Evolutionary conservation across 2,888 invertebrate species (phyloP).

Genomic region (Ligdia adustata): DNA sequence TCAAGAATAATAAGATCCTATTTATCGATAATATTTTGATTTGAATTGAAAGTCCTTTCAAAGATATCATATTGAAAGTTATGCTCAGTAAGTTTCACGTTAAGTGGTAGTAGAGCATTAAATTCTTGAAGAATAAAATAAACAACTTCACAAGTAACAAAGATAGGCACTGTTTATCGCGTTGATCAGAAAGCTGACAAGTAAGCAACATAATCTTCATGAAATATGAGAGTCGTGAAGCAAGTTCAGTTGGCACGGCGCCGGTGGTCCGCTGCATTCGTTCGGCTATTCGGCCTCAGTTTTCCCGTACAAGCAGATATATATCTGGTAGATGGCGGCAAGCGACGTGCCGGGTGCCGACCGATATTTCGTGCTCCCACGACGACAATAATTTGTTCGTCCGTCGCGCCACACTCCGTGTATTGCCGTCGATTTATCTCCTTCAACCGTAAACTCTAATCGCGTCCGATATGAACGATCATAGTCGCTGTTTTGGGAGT

Average conservation of each 20-base stretch:
- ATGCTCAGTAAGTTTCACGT: no score
- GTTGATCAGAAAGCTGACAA: conserved; percentile 7
- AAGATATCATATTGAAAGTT: no score
- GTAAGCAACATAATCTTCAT: conserved; percentile 34
- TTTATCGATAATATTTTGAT: no score
- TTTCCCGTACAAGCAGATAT: conserved; percentile 51
- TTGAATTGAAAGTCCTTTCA: no score
- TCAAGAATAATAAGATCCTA: no score
- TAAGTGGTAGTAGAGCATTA: no score
- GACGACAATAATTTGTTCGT: conserved; percentile 79
- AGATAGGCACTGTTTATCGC: no score
- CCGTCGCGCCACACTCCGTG: conserved; percentile 65
- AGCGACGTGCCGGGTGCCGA: conserved; percentile 54
- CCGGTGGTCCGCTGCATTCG: conserved; percentile 28
- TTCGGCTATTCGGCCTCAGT: conserved; percentile 30
- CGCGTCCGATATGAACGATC: conserved; percentile 58
- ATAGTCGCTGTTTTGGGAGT: conserved; percentile 48
- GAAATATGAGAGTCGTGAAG: conserved; percentile 39
- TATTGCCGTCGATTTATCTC: conserved; percentile 68
- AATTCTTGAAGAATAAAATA: no score
- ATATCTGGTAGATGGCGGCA: conserved; percentile 59
- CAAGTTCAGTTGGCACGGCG: conserved; percentile 30
- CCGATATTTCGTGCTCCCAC: conserved; percentile 75
- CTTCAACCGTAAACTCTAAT: conserved; percentile 64
- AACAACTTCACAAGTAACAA: no score